Evolutionary conservation across 2,797 vertebrate species (phyloP).

Genomic region (Rachycentron canadum): DNA sequence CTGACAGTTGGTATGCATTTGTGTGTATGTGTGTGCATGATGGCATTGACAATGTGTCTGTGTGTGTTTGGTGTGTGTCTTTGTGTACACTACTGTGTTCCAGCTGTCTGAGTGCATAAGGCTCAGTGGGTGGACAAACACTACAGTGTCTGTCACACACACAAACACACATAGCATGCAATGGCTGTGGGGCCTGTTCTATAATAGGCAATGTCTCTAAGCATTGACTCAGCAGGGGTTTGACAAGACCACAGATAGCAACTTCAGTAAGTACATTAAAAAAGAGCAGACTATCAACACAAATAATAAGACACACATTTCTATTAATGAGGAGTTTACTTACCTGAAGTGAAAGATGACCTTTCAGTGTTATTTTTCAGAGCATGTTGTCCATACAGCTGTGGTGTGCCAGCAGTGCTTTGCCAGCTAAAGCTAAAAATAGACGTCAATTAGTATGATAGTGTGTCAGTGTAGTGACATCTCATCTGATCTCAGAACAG

Average conservation of each 20-base stretch:
- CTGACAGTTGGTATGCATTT: conserved; percentile 30
- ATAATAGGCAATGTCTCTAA: conserved; percentile 61
- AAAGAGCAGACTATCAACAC: background rate
- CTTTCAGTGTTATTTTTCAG: background rate
- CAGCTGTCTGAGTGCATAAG: conserved; percentile 77
- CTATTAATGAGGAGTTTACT: conserved; percentile 1
- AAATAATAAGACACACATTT: background rate
- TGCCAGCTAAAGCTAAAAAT: no score
- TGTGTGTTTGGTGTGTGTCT: conserved; percentile 51
- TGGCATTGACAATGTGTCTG: conserved; percentile 48
- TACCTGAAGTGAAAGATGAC: background rate
- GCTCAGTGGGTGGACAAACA: conserved; percentile 62
- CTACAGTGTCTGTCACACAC: conserved; percentile 34
- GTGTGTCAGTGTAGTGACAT: no score
- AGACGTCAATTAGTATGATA: background rate
- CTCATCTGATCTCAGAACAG: no score
- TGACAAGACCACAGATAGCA: conserved; percentile 36
- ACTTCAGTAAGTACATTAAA: background rate
- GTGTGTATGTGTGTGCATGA: conserved; percentile 20
- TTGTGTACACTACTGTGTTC: conserved; percentile 66
- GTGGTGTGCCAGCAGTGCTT: no score
- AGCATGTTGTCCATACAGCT: background rate
- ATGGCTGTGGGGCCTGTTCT: conserved; percentile 63
- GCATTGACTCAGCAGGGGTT: conserved; percentile 35
- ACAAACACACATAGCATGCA: conserved; percentile 28